Evolutionary conservation across 2,797 vertebrate genomes (phyloP).

Genomic region (Danio choprae): DNA sequence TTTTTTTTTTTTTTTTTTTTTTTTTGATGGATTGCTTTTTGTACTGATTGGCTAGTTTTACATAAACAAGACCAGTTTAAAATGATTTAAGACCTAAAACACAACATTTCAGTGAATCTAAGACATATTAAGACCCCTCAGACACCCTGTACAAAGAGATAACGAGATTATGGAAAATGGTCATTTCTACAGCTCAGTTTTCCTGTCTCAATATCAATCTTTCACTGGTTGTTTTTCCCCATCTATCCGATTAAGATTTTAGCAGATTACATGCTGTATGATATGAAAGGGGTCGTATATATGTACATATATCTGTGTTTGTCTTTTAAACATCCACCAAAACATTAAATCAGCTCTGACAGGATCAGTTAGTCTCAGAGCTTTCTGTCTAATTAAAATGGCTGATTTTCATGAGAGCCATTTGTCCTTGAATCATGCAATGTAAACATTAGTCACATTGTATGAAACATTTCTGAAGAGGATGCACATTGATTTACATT

Average conservation of each 20-base stretch:
- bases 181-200: neutral
- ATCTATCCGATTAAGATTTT: too few species aligned
- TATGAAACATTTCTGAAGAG: neutral
- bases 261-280: too few species aligned
- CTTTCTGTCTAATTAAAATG: neutral
- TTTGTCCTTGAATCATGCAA: neutral
- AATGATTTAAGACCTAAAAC: too few species aligned
- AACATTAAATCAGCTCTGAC: neutral
- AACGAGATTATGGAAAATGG: slow-evolving; percentile 10
- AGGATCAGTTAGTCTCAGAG: neutral
- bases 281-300: too few species aligned
- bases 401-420: neutral
- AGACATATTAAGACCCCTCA: too few species aligned
- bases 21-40: too few species aligned
- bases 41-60: too few species aligned
- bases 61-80: too few species aligned
- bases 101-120: too few species aligned
- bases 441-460: neutral
- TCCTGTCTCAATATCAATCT: too few species aligned
- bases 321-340: neutral
- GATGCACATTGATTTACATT: neutral
- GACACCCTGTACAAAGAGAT: neutral
- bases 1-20: too few species aligned
- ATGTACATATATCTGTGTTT: neutral
- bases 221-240: too few species aligned